Conservation (phyloP, 2,113 vertebrate species). For the Centropus unirufus region DNA sequence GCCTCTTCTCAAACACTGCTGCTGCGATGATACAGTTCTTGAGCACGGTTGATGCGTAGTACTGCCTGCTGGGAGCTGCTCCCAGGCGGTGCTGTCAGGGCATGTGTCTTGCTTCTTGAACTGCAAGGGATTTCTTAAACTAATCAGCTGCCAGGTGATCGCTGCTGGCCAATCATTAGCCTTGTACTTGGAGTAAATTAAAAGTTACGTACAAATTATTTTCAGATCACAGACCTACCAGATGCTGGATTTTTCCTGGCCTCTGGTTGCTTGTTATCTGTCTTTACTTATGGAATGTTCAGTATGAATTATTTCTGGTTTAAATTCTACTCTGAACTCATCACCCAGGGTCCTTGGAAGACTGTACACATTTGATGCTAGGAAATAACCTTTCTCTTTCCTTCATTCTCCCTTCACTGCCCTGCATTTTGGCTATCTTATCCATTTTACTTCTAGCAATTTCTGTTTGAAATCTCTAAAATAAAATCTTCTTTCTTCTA, state of each 20-base stretch:
- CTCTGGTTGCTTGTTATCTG: neutral
- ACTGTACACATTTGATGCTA: neutral
- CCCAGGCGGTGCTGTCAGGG: neutral
- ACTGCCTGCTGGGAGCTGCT: neutral
- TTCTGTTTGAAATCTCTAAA: conserved; percentile 11
- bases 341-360: neutral
- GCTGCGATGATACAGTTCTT: neutral
- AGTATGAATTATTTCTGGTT: conserved; percentile 1
- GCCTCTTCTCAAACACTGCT: neutral
- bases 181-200: neutral
- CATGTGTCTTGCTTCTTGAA: neutral
- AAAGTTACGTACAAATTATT: neutral
- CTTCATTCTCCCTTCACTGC: conserved; percentile 14
- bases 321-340: conserved; percentile 1
- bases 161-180: neutral
- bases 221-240: neutral
- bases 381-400: neutral
- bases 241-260: neutral
- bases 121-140: neutral
- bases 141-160: neutral
- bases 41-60: neutral
- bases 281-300: neutral
- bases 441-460: neutral
- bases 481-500: conserved; percentile 19
- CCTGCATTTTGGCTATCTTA: neutral